Evolutionary conservation across 2,888 invertebrate genomes (phyloP), one percentile per base, ranked within the genome.

Genomic region (Amblyjoppa proteus): DNA sequence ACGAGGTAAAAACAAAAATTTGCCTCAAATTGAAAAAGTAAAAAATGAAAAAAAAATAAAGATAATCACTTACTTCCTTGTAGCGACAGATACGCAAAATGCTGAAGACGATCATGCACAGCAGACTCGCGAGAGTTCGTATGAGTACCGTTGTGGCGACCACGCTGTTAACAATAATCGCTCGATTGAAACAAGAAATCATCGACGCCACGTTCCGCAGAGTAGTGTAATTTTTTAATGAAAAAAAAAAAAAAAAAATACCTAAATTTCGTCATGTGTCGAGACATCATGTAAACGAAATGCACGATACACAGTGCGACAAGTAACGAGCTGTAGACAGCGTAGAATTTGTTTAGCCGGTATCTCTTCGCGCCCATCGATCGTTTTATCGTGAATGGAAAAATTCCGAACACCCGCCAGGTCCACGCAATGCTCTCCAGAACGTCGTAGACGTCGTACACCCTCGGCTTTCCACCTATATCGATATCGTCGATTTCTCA

Each of bases 331-430:
- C 81, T 49, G 45, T 85, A 77, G 28, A 20, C 28, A 5, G 76
- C 71, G 51, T 71, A 69, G 20, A 76, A 74, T 81, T 81, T 85
- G 53, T 79, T 81, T 13, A 81, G n/a, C 0, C 16, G 31, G 25
- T 81, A 88, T 81, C 56, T 79, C 61, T 71, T 81, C 9, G 13
- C 28, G n/a, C 81, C 76, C 28, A 61, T 49, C 9, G 76, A 31
- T 6, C 49, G 16, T 3, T 31, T 51, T 9, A 88, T 51, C 28
- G 70, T 73, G 7, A 83, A 61, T 11, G 87, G 87, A 66, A 88
- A 88, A 16, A 81, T 31, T 68, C 83, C 87, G 2, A 68, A 9
- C 9, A 82, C 0, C 4, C 85, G 85, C 87, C 87, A 88, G 53
- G 87, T 83, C 69, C 70, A 71, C 3, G 82, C 76, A 6, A 83